A percentile compares a stretch with the other conserved stretches of the same genome.
phyloP scores from a whole-genome alignment of 30 jellyfish, hydroid and myxozoan species.

The Cassiopea andromeda region DNA sequence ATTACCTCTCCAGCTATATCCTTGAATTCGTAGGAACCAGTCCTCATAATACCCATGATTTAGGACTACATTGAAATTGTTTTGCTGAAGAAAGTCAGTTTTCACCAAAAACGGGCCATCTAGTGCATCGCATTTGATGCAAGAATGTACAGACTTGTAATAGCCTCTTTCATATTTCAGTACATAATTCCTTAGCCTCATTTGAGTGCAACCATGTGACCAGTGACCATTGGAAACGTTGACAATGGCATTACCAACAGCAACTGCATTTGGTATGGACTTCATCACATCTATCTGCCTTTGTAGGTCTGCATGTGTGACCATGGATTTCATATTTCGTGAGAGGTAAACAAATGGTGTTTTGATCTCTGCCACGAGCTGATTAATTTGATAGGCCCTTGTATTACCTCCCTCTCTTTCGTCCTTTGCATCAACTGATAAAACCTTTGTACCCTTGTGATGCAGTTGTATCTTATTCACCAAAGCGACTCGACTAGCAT shows the following conservation, averaged over 20 bases:
- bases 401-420: not conserved
- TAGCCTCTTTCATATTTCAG: conserved; percentile 66
- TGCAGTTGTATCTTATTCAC: not conserved
- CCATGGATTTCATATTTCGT: conserved; percentile 46
- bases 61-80: conserved; percentile 37
- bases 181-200: conserved; percentile 57
- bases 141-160: conserved; percentile 59
- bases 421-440: not conserved
- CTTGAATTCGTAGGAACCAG: conserved; percentile 78
- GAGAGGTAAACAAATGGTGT: conserved; percentile 82
- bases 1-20: not conserved
- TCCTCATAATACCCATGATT: conserved; percentile 78
- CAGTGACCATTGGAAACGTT: conserved; percentile 68
- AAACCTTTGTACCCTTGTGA: not conserved
- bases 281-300: conserved; percentile 68
- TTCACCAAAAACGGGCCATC: conserved; percentile 72
- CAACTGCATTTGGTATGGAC: conserved; percentile 26
- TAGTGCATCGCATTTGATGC: conserved; percentile 73
- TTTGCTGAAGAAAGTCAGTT: conserved; percentile 19
- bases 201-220: conserved; percentile 87
- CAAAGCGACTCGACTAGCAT: not conserved
- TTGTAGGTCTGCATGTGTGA: conserved; percentile 58
- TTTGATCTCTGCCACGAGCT: conserved; percentile 5
- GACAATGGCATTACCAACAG: conserved; percentile 80
- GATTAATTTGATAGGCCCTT: conserved; percentile 36